These are phyloP conservation scores for Gadus chalcogrammus DNA, from an alignment of 2,113 vertebrate species.

Conservation along the genomic window DNA sequence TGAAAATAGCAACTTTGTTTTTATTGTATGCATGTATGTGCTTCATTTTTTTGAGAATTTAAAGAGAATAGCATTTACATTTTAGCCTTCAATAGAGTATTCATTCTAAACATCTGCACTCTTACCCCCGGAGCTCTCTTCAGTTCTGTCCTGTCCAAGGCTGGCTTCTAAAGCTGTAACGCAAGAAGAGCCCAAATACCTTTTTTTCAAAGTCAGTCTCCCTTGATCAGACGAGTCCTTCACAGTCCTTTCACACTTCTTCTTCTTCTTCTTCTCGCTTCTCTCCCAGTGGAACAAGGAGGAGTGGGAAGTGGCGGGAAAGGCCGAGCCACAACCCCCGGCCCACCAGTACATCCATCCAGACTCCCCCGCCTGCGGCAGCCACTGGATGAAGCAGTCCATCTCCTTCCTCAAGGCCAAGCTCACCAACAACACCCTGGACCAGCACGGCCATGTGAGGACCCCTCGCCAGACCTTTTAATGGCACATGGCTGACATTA, in stretches of 20 bases:
- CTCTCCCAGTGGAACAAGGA: constrained; percentile 83
- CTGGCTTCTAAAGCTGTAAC: too few species aligned
- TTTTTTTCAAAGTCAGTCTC: background rate
- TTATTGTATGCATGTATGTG: too few species aligned
- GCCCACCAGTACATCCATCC: constrained; percentile 82
- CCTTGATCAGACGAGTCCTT: background rate
- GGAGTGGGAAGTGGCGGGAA: constrained; percentile 84
- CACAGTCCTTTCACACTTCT: constrained; percentile 17
- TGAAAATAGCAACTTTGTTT: too few species aligned
- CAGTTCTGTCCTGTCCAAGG: too few species aligned
- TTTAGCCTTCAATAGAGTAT: too few species aligned
- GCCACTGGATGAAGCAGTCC: constrained; percentile 87
- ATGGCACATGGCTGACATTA: too few species aligned
- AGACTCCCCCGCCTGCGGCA: constrained; percentile 82
- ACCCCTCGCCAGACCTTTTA: background rate
- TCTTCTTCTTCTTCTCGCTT: constrained; percentile 16
- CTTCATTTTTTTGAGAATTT: too few species aligned
- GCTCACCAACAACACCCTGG: constrained; percentile 87
- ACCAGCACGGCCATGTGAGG: constrained; percentile 84
- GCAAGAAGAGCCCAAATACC: too few species aligned
- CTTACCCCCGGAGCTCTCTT: too few species aligned
- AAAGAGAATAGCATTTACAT: too few species aligned
- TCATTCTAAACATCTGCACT: too few species aligned
- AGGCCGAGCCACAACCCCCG: constrained; percentile 83
- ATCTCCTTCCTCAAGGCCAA: constrained; percentile 86